Evolutionary conservation across 35 echinoderm and acorn worm genomes (phyloP).

Genomic region (Holothuria glaberrima): DNA sequence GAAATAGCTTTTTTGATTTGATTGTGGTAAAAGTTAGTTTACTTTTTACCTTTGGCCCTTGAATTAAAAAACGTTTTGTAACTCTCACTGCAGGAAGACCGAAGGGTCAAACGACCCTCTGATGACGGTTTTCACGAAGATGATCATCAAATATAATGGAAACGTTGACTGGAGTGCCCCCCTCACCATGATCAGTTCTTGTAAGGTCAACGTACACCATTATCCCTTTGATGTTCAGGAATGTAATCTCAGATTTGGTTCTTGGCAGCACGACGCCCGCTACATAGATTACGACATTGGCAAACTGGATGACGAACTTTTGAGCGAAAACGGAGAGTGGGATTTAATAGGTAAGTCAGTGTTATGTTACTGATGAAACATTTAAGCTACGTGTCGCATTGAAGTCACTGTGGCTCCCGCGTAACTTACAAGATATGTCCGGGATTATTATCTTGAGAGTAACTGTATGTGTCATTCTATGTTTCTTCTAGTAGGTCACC

Average conservation of each 20-base stretch:
- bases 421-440: not conserved
- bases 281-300: slow-evolving; percentile 81
- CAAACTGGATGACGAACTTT: slow-evolving; percentile 30
- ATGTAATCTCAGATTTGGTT: slow-evolving; percentile 86
- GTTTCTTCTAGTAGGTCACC: no score
- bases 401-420: not conserved
- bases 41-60: no score
- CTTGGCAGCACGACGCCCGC: slow-evolving; percentile 90
- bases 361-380: not conserved
- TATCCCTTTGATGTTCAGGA: slow-evolving; percentile 93
- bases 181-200: slow-evolving; percentile 85
- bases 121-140: slow-evolving; percentile 80
- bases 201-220: slow-evolving; percentile 80
- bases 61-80: no score
- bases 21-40: no score
- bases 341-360: slow-evolving; percentile 71
- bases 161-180: slow-evolving; percentile 92
- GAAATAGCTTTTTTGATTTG: no score
- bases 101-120: slow-evolving; percentile 79
- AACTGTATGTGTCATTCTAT: no score
- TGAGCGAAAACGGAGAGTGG: slow-evolving; percentile 93
- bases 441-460: not conserved
- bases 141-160: slow-evolving; percentile 72
- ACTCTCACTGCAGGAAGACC: not conserved
- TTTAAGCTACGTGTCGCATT: not conserved